phyloP scores from a whole-genome alignment of 2,888 invertebrate genomes.

The Chironomus tentans region DNA sequence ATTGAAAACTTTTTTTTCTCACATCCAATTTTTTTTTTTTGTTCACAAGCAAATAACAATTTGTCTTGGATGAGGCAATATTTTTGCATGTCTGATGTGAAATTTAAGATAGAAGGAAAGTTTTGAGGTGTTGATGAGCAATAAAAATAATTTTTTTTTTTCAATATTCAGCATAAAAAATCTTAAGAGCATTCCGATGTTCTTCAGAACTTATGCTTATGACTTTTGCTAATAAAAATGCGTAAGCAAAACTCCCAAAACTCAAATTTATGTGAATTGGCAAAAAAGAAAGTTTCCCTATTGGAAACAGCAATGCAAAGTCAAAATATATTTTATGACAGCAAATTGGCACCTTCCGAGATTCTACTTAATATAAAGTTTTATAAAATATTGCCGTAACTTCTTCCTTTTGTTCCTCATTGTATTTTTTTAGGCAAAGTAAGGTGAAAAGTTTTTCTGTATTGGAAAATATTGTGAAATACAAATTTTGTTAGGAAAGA shows the following conservation, averaged over 20 bases:
- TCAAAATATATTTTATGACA: background rate
- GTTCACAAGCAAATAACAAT: background rate
- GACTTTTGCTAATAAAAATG: background rate
- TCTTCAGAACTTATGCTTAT: background rate
- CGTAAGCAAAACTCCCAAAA: background rate
- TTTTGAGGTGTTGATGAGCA: background rate
- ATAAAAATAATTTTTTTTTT: background rate
- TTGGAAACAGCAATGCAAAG: background rate
- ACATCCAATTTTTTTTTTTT: too few relatives aligned
- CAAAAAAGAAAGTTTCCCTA: background rate
- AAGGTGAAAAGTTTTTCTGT: too few relatives aligned
- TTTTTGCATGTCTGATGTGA: background rate
- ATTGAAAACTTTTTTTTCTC: too few relatives aligned
- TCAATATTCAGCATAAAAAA: background rate
- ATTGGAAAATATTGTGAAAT: too few relatives aligned
- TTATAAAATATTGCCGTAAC: background rate
- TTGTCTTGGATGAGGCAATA: background rate
- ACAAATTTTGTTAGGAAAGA: too few relatives aligned
- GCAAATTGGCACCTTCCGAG: slow-evolving; percentile 3
- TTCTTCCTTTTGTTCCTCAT: background rate
- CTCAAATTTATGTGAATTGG: background rate
- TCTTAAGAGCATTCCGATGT: background rate
- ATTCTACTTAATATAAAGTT: background rate
- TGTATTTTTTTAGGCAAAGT: background rate
- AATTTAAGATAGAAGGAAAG: too few relatives aligned